A percentile compares a stretch with the other conserved stretches of the same genome.
phyloP scores from a whole-genome alignment of 1,140 invertebrate species.

The Zaprionus davidi region DNA sequence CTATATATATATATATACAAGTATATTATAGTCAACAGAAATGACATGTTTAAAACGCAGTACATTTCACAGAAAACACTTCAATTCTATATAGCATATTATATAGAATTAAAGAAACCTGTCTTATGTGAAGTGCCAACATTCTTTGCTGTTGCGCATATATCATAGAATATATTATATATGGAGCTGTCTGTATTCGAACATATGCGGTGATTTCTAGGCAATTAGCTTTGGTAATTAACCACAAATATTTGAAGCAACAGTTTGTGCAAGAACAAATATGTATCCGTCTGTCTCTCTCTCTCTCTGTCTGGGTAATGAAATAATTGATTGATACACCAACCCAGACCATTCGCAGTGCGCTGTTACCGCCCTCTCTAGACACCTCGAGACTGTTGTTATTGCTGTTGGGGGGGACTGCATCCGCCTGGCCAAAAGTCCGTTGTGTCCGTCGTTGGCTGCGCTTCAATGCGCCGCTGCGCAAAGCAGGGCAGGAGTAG shows the following conservation, averaged over 20 bases:
- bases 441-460: slow-evolving; percentile 30
- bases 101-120: not conserved
- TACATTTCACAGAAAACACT: not conserved
- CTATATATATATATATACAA: too few relatives aligned
- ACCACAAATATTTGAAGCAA: slow-evolving; percentile 75
- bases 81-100: not conserved
- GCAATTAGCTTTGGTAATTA: slow-evolving; percentile 68
- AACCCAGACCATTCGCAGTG: slow-evolving; percentile 21
- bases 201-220: slow-evolving; percentile 31
- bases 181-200: slow-evolving; percentile 46
- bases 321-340: slow-evolving; percentile 43
- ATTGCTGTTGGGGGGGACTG: slow-evolving; percentile 17
- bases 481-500: slow-evolving; percentile 48
- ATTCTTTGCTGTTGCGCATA: slow-evolving; percentile 3
- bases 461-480: slow-evolving; percentile 63
- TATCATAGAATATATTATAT: slow-evolving; percentile 4
- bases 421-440: slow-evolving; percentile 62
- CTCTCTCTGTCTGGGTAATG: slow-evolving; percentile 9
- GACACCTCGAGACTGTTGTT: not conserved
- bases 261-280: slow-evolving; percentile 73
- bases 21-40: too few relatives aligned
- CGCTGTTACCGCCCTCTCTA: not conserved
- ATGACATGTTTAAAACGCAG: too few relatives aligned
- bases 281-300: not conserved
- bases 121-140: not conserved